Conservation (phyloP, 2,797 vertebrate species). For the Ctenosaura bakeri region DNA sequence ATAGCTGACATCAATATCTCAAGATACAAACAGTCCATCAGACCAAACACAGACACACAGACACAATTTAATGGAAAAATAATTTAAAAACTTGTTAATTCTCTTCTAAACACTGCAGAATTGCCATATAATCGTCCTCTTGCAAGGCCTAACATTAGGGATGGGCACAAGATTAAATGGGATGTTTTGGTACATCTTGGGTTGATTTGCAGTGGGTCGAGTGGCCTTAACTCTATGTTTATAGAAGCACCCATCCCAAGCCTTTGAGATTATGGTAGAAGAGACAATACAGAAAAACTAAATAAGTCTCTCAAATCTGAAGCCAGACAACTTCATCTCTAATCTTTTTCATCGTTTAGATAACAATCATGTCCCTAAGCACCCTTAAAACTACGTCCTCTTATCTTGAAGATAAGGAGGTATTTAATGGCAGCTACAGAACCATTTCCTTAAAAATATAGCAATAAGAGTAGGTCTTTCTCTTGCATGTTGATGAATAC, state of each 20-base stretch:
- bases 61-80: too few species aligned
- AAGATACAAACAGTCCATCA: not conserved
- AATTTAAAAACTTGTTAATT: not conserved
- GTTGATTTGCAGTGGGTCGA: not conserved
- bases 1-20: not conserved
- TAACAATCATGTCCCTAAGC: not conserved
- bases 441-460: not conserved
- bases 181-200: not conserved
- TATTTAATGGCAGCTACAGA: not conserved
- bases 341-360: conserved; percentile 6
- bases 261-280: not conserved
- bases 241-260: too few species aligned
- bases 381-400: not conserved
- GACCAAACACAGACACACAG: not conserved
- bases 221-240: too few species aligned
- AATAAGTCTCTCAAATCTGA: not conserved
- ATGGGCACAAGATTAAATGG: not conserved
- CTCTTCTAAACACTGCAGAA: not conserved
- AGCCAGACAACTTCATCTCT: not conserved
- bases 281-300: not conserved
- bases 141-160: conserved; percentile 5
- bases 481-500: not conserved
- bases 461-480: not conserved
- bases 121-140: not conserved
- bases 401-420: not conserved